These are phyloP conservation scores for Hepsetus odoe DNA, from an alignment of 2,113 vertebrate species.

Conservation along the genomic window DNA sequence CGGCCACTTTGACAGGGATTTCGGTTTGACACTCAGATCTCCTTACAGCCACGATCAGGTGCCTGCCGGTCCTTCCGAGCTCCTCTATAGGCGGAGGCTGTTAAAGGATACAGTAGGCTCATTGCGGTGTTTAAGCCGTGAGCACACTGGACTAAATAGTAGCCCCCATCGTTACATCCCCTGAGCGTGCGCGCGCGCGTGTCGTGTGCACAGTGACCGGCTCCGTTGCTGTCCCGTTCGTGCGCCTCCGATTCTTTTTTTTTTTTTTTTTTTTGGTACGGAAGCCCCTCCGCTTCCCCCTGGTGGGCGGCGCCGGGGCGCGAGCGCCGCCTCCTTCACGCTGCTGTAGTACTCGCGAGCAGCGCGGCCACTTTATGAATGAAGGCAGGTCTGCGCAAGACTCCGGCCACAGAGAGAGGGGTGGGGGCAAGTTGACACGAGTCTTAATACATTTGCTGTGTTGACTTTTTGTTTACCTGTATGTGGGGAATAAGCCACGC, in stretches of 20 bases:
- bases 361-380: slow-evolving; percentile 74
- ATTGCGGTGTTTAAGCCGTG: not conserved
- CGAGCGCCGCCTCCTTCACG: slow-evolving; percentile 62
- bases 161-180: too few species aligned
- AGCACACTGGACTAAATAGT: too few species aligned
- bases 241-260: slow-evolving; percentile 36
- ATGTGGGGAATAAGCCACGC: too few species aligned
- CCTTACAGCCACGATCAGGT: not conserved
- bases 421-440: slow-evolving; percentile 26
- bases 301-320: slow-evolving; percentile 52
- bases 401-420: not conserved
- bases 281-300: slow-evolving; percentile 26
- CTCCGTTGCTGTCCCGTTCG: slow-evolving; percentile 16
- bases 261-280: too few species aligned
- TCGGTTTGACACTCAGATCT: not conserved
- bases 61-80: not conserved
- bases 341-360: slow-evolving; percentile 68
- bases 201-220: not conserved
- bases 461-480: not conserved
- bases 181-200: too few species aligned
- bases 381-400: slow-evolving; percentile 60
- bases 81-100: not conserved
- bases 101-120: not conserved
- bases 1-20: not conserved
- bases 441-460: not conserved